phyloP scores from a whole-genome alignment of 2,888 invertebrate genomes.

The Phengaris alcon region DNA sequence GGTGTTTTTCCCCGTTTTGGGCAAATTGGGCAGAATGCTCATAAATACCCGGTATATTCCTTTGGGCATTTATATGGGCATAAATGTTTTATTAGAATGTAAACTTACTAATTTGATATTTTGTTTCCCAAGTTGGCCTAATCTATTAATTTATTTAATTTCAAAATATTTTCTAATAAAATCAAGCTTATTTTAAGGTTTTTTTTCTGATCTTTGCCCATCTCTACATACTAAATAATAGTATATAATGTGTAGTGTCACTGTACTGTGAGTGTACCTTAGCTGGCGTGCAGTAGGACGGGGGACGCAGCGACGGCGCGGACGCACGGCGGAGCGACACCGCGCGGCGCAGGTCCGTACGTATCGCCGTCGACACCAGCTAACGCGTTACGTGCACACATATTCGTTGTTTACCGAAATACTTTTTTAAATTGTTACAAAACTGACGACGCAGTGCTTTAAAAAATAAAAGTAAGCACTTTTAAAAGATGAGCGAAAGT shows the following conservation, averaged over 20 bases:
- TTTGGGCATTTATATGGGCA: no score
- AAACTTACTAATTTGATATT: no score
- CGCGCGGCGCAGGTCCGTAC: constrained; percentile 83
- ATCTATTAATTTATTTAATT: no score
- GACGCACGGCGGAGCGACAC: constrained; percentile 69
- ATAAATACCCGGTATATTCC: no score
- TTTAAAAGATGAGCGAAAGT: not conserved
- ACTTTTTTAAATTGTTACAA: not conserved
- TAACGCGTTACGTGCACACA: constrained; percentile 54
- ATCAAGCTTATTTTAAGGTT: no score
- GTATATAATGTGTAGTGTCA: constrained; percentile 14
- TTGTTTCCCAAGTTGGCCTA: no score
- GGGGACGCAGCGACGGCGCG: constrained; percentile 66
- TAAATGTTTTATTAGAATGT: no score
- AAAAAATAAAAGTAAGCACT: not conserved
- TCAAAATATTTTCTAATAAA: no score
- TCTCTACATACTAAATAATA: not conserved
- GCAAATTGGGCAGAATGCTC: no score
- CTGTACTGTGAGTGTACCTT: constrained; percentile 51
- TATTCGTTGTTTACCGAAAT: constrained; percentile 16
- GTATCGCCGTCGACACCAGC: constrained; percentile 88
- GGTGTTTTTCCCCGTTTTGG: no score
- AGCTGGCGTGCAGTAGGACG: constrained; percentile 63
- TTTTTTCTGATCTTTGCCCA: no score
- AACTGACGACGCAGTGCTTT: constrained; percentile 3